These are phyloP conservation scores for Argyrosomus japonicus DNA, from an alignment of 2,113 vertebrate genomes.

Conservation along the genomic window DNA sequence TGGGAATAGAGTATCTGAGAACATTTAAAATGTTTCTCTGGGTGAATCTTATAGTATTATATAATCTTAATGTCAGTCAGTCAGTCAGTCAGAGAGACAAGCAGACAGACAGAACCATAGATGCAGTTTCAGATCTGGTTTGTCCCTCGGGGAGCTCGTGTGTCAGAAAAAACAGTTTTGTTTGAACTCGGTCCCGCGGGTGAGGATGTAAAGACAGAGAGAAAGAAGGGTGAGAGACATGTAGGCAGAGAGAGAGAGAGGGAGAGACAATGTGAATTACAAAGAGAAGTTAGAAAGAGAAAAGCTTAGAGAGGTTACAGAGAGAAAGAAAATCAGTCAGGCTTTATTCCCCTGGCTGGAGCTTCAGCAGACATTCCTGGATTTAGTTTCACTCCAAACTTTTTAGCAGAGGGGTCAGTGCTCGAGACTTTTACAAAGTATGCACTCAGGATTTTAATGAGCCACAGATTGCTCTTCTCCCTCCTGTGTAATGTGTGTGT, in stretches of 20 bases:
- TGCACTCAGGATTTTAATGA: constrained; percentile 66
- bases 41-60: neutral
- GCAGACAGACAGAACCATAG: constrained; percentile 8
- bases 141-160: constrained; percentile 12
- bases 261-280: constrained; percentile 49
- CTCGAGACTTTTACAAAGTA: constrained; percentile 58
- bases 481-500: neutral
- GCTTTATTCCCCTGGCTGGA: constrained; percentile 66
- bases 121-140: constrained; percentile 32
- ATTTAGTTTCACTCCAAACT: constrained; percentile 67
- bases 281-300: constrained; percentile 57
- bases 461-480: constrained; percentile 36
- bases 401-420: constrained; percentile 62
- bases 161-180: constrained; percentile 53
- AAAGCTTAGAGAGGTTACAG: constrained; percentile 57
- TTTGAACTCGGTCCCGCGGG: constrained; percentile 53
- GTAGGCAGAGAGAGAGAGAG: neutral
- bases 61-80: neutral
- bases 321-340: constrained; percentile 47
- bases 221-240: neutral
- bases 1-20: neutral
- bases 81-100: constrained; percentile 15
- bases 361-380: constrained; percentile 64
- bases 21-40: neutral
- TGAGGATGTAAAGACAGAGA: constrained; percentile 45